Evolutionary conservation across 2,113 vertebrate genomes (phyloP).

Genomic region (Triplophysa dalaica): DNA sequence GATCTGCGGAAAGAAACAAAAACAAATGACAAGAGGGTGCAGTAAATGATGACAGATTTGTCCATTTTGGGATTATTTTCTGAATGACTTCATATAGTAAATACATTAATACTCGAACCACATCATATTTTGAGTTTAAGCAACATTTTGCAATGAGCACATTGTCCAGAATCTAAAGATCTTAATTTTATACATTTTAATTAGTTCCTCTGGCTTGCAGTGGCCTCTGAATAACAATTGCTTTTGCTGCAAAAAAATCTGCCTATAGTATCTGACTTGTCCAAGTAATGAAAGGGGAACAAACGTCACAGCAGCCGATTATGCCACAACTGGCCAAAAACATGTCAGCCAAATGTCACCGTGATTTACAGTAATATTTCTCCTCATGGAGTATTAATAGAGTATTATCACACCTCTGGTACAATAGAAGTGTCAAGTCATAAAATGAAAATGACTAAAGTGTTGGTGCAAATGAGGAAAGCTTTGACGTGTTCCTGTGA

Average conservation of each 20-base stretch:
- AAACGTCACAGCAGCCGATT: background rate
- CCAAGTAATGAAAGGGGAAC: background rate
- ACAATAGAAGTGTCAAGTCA: slow-evolving; percentile 1
- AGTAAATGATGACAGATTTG: no score
- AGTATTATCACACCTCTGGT: slow-evolving; percentile 9
- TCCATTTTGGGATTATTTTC: no score
- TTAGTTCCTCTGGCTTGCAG: background rate
- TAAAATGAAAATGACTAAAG: slow-evolving; percentile 12
- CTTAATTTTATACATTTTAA: slow-evolving; percentile 22
- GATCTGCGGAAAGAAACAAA: no score
- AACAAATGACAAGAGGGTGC: no score
- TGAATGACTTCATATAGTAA: no score
- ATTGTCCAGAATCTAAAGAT: background rate
- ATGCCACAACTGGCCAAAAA: background rate
- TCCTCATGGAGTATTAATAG: slow-evolving; percentile 12
- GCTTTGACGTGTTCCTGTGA: slow-evolving; percentile 34
- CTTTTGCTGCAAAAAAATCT: no score
- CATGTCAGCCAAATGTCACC: background rate
- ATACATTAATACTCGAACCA: no score
- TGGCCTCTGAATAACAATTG: slow-evolving; percentile 1
- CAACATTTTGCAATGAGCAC: background rate
- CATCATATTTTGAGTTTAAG: background rate
- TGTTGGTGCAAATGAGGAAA: slow-evolving; percentile 21
- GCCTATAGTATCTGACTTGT: background rate
- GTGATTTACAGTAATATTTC: slow-evolving; percentile 27